Evolutionary conservation across 1,140 invertebrate genomes (phyloP).

Genomic region (Drosophila mojavensis): DNA sequence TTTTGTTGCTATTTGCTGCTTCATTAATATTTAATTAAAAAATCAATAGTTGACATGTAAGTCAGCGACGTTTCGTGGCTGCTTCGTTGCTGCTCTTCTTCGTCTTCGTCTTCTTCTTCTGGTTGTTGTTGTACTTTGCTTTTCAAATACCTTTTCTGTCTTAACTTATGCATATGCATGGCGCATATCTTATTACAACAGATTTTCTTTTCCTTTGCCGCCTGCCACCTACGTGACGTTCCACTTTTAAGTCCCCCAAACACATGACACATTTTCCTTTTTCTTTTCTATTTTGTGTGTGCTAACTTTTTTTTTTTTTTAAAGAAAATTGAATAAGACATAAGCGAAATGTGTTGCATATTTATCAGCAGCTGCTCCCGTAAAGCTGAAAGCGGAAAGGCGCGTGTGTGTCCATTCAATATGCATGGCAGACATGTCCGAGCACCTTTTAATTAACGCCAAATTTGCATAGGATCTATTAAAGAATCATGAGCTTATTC

Average conservation of each 20-base stretch:
- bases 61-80: constrained; percentile 48
- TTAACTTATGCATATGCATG: constrained; percentile 77
- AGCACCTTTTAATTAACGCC: constrained; percentile 2
- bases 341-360: constrained; percentile 41
- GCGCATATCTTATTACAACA: constrained; percentile 77
- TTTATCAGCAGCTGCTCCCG: constrained; percentile 19
- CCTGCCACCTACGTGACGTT: constrained; percentile 69
- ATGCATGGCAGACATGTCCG: background rate
- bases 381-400: background rate
- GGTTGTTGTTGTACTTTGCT: background rate
- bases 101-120: background rate
- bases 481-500: background rate
- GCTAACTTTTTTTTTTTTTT: constrained; percentile 1
- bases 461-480: too few species aligned
- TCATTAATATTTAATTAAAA: constrained; percentile 84
- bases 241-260: constrained; percentile 43
- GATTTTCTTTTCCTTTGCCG: constrained; percentile 57
- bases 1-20: constrained; percentile 59
- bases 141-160: constrained; percentile 44
- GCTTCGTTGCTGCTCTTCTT: constrained; percentile 25
- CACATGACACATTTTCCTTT: constrained; percentile 29
- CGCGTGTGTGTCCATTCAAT: background rate
- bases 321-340: constrained; percentile 49
- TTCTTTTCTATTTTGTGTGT: constrained; percentile 8
- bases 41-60: constrained; percentile 83